Evolutionary conservation across 2,888 invertebrate species (phyloP), one percentile per base, ranked within the genome.

Genomic region (Dinocampus coccinellae): DNA sequence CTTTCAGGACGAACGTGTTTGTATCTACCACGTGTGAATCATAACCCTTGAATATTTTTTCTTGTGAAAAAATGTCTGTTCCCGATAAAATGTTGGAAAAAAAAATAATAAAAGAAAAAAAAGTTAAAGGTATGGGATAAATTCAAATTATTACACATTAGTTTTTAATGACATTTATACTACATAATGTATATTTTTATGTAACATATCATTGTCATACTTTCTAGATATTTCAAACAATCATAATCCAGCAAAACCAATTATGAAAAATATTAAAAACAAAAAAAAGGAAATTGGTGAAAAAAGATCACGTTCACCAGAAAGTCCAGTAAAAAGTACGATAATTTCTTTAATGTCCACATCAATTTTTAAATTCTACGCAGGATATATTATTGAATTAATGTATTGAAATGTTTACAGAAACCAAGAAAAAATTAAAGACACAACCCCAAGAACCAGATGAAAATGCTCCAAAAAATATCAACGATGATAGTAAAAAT

Each of bases 11-110:
- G n/a, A n/a, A n/a, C n/a, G n/a, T n/a, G n/a, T n/a, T n/a, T n/a
- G n/a, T n/a, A n/a, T n/a, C n/a, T n/a, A n/a, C n/a, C n/a, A n/a
- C n/a, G n/a, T n/a, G n/a, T n/a, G n/a, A n/a, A n/a, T n/a, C n/a
- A n/a, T n/a, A n/a, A n/a, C n/a, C n/a, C 24, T 55, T 26, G 13
- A 22, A 11, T 3, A 53, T 20, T 13, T 29, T 29, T n/a, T 52
- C 16, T 26, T 9, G 33, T 24, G 16, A 0, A 69, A 85, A 78
- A 80, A 92, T 92, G 92, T 91, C 91, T 58, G 88, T 91, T 1
- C 91, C 91, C 69, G 93, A 94, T 75, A 93, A 93, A 88, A 90
- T 94, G 63, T 88, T 94, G 26, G 91, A 93, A 91, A 89, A 93
- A 69, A 95, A 95, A 88, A 93, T 95, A 36, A 94, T 92, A 76